Percentiles rank a stretch among this genome's conserved stretches.
phyloP scores from a whole-genome alignment of 2,888 invertebrate genomes.

The Drosophila melanocephala region DNA sequence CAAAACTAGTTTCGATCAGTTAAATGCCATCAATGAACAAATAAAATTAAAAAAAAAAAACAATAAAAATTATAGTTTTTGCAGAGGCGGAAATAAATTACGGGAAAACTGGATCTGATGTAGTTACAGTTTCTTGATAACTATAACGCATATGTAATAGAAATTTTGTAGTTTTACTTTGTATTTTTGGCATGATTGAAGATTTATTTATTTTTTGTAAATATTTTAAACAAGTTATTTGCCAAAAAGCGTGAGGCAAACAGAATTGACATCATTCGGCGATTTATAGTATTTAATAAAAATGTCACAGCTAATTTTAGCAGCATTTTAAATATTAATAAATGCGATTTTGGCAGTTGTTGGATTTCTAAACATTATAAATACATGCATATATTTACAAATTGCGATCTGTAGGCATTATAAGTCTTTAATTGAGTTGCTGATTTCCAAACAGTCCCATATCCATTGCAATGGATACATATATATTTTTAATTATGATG shows the following conservation, averaged over 20 bases:
- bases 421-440: constrained; percentile 4
- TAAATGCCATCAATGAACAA: constrained; percentile 41
- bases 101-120: constrained; percentile 36
- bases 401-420: background rate
- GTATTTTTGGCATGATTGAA: constrained; percentile 10
- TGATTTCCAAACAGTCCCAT: background rate
- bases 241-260: background rate
- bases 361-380: background rate
- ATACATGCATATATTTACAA: background rate
- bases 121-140: background rate
- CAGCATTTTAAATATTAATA: background rate
- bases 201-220: constrained; percentile 24
- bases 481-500: constrained; percentile 6
- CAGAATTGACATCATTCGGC: constrained; percentile 48
- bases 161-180: constrained; percentile 10
- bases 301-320: background rate
- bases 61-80: constrained; percentile 15
- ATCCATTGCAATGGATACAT: background rate
- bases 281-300: constrained; percentile 37
- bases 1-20: constrained; percentile 66
- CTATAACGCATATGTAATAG: background rate
- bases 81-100: constrained; percentile 24
- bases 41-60: constrained; percentile 4
- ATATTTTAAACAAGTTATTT: constrained; percentile 38
- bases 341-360: background rate